Conservation (phyloP, 64 coral and sea anemone species). For the Porites australiensis region DNA sequence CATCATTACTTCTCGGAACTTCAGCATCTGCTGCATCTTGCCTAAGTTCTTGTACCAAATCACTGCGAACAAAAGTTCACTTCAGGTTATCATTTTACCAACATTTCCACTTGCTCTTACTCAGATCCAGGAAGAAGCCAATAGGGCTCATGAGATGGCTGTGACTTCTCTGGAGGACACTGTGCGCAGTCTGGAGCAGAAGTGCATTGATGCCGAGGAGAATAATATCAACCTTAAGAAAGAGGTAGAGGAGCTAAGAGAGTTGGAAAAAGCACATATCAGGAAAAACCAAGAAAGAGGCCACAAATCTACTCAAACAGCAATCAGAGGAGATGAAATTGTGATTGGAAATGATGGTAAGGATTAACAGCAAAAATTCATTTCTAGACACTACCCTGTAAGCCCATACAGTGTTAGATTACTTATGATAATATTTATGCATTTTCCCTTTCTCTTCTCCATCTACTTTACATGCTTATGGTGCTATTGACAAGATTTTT, state of each 20-base stretch:
- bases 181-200: slow-evolving; percentile 83
- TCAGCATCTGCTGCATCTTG: too few species aligned
- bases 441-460: too few species aligned
- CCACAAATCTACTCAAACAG: slow-evolving; percentile 61
- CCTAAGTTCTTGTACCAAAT: too few species aligned
- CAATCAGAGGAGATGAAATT: not conserved
- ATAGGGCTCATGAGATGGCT: slow-evolving; percentile 76
- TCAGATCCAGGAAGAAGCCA: slow-evolving; percentile 92
- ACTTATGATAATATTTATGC: too few species aligned
- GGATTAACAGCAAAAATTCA: not conserved
- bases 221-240: slow-evolving; percentile 71
- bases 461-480: too few species aligned
- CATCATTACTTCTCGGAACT: too few species aligned
- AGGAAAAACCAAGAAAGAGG: not conserved
- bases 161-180: slow-evolving; percentile 82
- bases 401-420: too few species aligned
- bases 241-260: slow-evolving; percentile 23
- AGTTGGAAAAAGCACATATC: slow-evolving; percentile 37
- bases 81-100: not conserved
- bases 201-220: slow-evolving; percentile 69
- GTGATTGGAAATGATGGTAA: not conserved
- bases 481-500: too few species aligned
- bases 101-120: not conserved
- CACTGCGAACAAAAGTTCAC: too few species aligned
- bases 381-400: too few species aligned